Evolutionary conservation across 2,797 vertebrate genomes (phyloP), one percentile per base, ranked within the genome.

Genomic region (Avahi laniger): DNA sequence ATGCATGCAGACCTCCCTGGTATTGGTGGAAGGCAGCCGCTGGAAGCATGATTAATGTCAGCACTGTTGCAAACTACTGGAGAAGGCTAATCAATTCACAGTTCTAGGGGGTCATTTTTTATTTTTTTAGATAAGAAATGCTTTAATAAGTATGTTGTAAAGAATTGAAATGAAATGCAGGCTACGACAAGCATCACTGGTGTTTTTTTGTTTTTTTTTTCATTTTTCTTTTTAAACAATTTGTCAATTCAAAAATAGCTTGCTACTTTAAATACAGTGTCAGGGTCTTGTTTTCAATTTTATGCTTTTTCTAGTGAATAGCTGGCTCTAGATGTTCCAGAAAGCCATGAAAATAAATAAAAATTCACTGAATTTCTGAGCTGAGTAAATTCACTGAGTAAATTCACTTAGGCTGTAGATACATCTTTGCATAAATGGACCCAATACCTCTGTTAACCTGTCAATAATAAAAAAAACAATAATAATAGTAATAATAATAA

Each of bases 1-100:
- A 89, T 90, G 54, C 87, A 84, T 91, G 97, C 80, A 92, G 81
- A 86, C 95, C 83, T 98, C 26, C 48, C 43, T 92, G 83, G 95
- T 98, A 96, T 94, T 95, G 95, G 95, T 94, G 79, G 59, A 78
- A 78, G 93, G 95, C 63, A 97, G 94, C 92, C 97, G 81, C 86
- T 75, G 92, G 93, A 97, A 97, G 91, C 93, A 0, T 96, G 94
- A 95, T 97, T 97, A 97, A 95, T 57, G 35, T 94, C 87, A 83
- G 93, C 63, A 50, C 70, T 82, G 91, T 96, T 98, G 95, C 94
- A 97, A 89, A 97, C 94, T 97, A 92, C 82, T 96, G 93, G 79
- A 84, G 93, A 88, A 96, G 43, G 13, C 96, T 97, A 97, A 98
- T 98, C 94, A 97, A 97, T 96, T 90, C 94, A 93, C 93, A 96